Evolutionary conservation across 2,888 invertebrate genomes (phyloP), one percentile per base, ranked within the genome.

Genomic region (Drosophila atripex): DNA sequence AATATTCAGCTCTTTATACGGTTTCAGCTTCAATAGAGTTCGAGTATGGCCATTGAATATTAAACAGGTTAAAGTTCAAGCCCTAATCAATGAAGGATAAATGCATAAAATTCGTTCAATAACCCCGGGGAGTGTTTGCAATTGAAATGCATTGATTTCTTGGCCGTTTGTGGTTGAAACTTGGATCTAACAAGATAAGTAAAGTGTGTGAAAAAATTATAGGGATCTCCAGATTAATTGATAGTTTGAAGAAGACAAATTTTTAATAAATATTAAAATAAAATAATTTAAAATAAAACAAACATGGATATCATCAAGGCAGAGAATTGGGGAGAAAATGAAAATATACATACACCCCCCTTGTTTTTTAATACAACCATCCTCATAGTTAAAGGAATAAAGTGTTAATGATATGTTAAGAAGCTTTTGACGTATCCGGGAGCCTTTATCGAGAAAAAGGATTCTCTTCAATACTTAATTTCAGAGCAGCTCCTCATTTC

Each of bases 31-130:
- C 52, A 35, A 66, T 56, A 57, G 74, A 61, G 86, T 45, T 73
- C 64, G 73, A 74, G 79, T 74, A 82, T 74, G 76, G 83, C 70
- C 85, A 85, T 70, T 82, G 86, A 79, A 85, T 82, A 80, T 71
- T 82, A 85, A 79, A 71, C 76, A 80, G 83, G 53, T 51, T 9
- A 30, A 53, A 32, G 58, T 53, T 32, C 49, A 60, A 58, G 23
- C 51, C 69, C 53, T 53, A 53, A 45, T 50, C 51, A 69, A 30
- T 53, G 43, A 39, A n/a, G 50, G 32, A 30, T 68, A 32, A 55
- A 28, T 51, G 50, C 21, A 38, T 35, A 9, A 25, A 16, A 32
- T 58, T 49, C 41, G 14, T 51, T 35, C 9, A 35, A 14, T 28
- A 51, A 14, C 35, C 14, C 2, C 7, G n/a, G n/a, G 35, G 35